Base-by-base conservation (phyloP, 2,113 vertebrate genomes). In the Callipepla squamata region DNA sequence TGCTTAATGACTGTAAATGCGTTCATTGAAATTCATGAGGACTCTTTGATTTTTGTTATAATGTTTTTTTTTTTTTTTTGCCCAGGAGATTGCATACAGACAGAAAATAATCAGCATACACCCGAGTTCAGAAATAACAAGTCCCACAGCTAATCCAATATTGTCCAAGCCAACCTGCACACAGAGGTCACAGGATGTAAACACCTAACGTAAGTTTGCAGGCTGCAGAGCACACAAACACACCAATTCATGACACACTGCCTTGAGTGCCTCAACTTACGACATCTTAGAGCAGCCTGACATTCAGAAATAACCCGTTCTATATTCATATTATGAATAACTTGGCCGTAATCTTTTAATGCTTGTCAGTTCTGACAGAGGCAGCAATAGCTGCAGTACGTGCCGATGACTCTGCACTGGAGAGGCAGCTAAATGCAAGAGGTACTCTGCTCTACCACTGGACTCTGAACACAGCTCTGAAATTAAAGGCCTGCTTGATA, bases 21-120 rank as follows among this genome's bases (percentile, higher is more conserved):
- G 79, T 94, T 96, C 94, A 96, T 80, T 96, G 89, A 94, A 95
- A 96, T 96, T 94, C 87, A 96, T 48, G 79, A 93, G 75, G 75
- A 70, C 25, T 91, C 92, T 94, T 85, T 83, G 82, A 85, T 94
- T 36, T 22, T 6, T 36, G 28, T 45, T 76, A 38, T 42, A 5
- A 3, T 13, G n/a, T 3, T 36, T 36, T 58, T 61, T 89, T 58
- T 2, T 6, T 67, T 44, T 66, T 44, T 63, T 76, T 57, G 20
- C 50, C 72, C 53, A 47, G 26, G 61, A 95, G 69, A 85, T 85
- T 91, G 83, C n/a, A 53, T 16, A 55, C 40, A 51, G 21, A 69
- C 19, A 88, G 50, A 58, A 57, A 74, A 23, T 44, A 32, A 77
- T 69, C 13, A 1, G 9, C 61, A 73, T 12, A 67, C 17, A 67